A percentile compares a stretch with the other conserved stretches of the same genome.
phyloP scores from a whole-genome alignment of 2,888 invertebrate genomes.

The Drosophila kambysellisi region DNA sequence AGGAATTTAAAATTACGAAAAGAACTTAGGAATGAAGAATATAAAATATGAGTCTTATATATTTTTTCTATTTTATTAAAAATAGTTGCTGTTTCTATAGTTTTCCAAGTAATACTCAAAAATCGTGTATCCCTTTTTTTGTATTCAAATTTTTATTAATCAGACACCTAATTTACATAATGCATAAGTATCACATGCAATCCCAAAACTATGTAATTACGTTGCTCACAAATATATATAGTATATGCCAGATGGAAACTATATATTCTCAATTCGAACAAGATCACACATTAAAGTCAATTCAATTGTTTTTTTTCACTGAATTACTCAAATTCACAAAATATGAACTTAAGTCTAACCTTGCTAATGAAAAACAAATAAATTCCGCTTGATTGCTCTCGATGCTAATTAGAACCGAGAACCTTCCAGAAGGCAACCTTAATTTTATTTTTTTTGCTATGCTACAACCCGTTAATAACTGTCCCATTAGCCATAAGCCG shows the following conservation, averaged over 20 bases:
- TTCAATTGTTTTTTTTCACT: conserved; percentile 50
- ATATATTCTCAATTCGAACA: conserved; percentile 10
- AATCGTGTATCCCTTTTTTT: neutral
- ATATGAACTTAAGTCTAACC: conserved; percentile 27
- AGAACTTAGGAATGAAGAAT: neutral
- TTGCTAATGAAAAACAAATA: conserved; percentile 46
- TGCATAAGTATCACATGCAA: conserved; percentile 21
- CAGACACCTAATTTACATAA: neutral
- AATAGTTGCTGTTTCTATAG: neutral
- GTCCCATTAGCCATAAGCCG: conserved; percentile 34
- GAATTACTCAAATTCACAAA: conserved; percentile 12
- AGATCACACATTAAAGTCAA: conserved; percentile 37
- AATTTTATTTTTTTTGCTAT: conserved; percentile 24
- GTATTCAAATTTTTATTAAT: neutral
- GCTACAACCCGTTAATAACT: conserved; percentile 54
- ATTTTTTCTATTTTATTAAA: too few species aligned
- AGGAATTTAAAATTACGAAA: neutral
- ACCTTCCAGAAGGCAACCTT: conserved; percentile 27
- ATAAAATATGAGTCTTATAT: neutral
- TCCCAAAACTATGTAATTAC: conserved; percentile 10
- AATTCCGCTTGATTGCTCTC: conserved; percentile 59
- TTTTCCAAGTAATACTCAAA: neutral
- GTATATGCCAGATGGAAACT: neutral
- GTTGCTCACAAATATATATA: neutral
- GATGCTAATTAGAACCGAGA: conserved; percentile 53